Conservation (phyloP, 2,888 invertebrate genomes). For the Strigamia crassipes region DNA sequence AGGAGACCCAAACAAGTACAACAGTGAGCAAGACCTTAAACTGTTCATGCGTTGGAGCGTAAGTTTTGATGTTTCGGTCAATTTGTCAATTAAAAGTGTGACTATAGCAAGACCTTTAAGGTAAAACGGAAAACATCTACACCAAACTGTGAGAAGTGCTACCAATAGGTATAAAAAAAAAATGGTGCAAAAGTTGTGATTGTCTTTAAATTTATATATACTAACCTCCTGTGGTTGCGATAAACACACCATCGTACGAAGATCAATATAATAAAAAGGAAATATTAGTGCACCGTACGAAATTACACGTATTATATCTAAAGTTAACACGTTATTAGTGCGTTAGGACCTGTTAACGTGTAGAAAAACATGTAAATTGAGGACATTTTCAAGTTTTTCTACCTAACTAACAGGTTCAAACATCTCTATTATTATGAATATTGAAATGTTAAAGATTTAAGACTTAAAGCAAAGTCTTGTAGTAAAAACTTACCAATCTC, state of each 20-base stretch:
- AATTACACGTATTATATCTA: neutral
- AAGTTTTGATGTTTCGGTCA: neutral
- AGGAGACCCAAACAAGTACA: neutral
- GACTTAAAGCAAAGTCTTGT: neutral
- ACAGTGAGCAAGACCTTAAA: slow-evolving; percentile 17
- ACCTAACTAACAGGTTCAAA: no score
- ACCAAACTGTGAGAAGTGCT: slow-evolving; percentile 30
- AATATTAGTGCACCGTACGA: slow-evolving; percentile 30
- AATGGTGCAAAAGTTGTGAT: slow-evolving; percentile 28
- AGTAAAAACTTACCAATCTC: slow-evolving; percentile 65
- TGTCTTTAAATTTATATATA: neutral
- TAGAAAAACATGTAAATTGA: no score
- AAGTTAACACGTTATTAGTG: neutral
- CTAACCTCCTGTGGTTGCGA: slow-evolving; percentile 44
- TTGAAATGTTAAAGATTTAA: neutral
- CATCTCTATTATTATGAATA: neutral
- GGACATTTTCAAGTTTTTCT: no score
- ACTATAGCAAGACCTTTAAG: neutral
- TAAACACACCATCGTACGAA: slow-evolving; percentile 31
- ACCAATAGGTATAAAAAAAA: neutral
- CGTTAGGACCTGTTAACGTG: no score
- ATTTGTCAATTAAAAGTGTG: neutral
- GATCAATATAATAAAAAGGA: slow-evolving; percentile 8
- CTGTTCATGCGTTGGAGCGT: neutral
- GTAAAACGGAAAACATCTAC: slow-evolving; percentile 14